These are phyloP conservation scores for Sminthopsis crassicaudata DNA, from an alignment of 2,113 vertebrate genomes.

Conservation along the genomic window DNA sequence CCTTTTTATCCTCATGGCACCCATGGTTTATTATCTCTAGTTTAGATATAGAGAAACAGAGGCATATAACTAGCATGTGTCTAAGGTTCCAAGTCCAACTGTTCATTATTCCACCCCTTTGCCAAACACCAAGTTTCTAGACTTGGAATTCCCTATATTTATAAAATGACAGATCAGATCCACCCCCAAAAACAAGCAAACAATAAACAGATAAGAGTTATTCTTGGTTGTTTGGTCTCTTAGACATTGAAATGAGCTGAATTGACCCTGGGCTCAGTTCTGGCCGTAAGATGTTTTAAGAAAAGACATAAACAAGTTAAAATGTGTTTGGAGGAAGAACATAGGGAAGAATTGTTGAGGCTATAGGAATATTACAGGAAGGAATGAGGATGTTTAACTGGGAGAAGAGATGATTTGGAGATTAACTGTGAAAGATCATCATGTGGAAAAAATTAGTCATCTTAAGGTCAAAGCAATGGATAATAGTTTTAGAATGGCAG, in stretches of 20 bases:
- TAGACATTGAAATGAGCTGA: neutral
- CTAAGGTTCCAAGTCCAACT: too few species aligned
- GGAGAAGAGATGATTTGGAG: neutral
- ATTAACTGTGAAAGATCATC: neutral
- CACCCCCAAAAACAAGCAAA: neutral
- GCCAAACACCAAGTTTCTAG: neutral
- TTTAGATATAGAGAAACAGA: neutral
- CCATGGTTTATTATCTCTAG: neutral
- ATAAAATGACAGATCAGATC: neutral
- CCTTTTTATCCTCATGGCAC: neutral
- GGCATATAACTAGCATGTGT: neutral
- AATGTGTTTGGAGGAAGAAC: neutral
- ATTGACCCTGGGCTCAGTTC: neutral
- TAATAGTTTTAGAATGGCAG: neutral
- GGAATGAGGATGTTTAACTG: neutral
- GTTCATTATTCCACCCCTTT: too few species aligned
- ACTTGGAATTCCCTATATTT: neutral
- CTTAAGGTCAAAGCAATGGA: neutral
- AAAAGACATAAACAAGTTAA: neutral
- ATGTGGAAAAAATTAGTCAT: neutral
- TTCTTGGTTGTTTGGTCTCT: neutral
- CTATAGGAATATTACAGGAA: neutral
- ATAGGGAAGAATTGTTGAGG: neutral
- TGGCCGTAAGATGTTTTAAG: neutral
- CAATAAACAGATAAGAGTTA: neutral